Evolutionary conservation across 1,140 invertebrate genomes (phyloP), one percentile per base, ranked within the genome.

Genomic region (Tetraneura akinire): DNA sequence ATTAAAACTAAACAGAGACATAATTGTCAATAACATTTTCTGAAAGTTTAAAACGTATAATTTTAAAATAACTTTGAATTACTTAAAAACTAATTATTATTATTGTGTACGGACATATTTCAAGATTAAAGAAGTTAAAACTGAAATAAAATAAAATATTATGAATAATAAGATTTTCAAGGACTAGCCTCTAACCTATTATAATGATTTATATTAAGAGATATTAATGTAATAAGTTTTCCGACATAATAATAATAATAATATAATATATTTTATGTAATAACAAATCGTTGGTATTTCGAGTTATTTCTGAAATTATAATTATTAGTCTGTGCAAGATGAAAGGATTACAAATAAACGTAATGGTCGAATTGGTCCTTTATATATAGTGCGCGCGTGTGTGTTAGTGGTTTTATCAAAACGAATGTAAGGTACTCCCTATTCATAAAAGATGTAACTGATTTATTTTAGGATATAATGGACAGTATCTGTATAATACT

Each of bases 271-370:
- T 21, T 18, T n/a, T 18, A 26, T 37, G 62, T 66, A 45, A 18
- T n/a, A 45, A 66, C 4, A n/a, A 42, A 42, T 13, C 11, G n/a
- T 66, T 26, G 13, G 37, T 13, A 23, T 68, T 47, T 68, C 45
- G 26, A 42, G 32, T 68, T 47, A 68, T 23, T 47, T 26, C 21
- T 68, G 37, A 47, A 68, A 68, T 68, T 47, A 23, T 68, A 68
- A 47, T 47, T 37, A 47, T 47, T 23, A 47, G 42, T 68, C 21
- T 13, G n/a, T n/a, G 13, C 11, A 23, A 37, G 66, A 68, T 4
- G 42, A 23, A 68, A 9, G n/a, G 42, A 68, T 68, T 68, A 68
- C 45, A 68, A 68, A 68, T 68, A 68, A 47, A 68, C 18, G 32
- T 23, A 47, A 68, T 16, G 42, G 13, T 26, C 13, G 42, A 68